Base-by-base conservation (phyloP, 2,113 vertebrate species). In the Cyanoramphus novaezelandiae region DNA sequence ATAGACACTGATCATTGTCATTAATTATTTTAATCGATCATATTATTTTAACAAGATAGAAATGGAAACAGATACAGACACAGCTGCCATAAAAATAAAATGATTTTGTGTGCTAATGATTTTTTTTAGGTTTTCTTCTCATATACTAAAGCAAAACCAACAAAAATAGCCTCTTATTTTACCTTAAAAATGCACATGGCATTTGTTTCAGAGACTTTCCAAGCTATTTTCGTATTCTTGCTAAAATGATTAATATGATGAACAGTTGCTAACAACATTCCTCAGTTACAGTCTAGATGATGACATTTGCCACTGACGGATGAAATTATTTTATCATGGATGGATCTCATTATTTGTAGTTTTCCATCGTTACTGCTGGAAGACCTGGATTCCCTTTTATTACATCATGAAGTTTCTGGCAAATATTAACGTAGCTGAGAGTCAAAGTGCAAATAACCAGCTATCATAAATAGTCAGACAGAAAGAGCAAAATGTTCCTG, bases 351-450 rank as follows among this genome's bases (percentile, higher is more conserved):
- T 90, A 86, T 69, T 83, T 88, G 44, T 67, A 95, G 44, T 33
- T 97, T 97, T 95, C 78, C 55, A 88, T 81, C 59, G 31, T 31
- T 88, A 71, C 84, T 95, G 80, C 49, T 78, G 33, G 60, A 91
- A 95, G 60, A 69, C 19, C 41, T 65, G 12, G 28, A 84, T 67
- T 63, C 67, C 17, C 24, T 76, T 79, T 53, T 35, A n/a, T 69
- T 50, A 21, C 25, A 84, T 68, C 24, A 17, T 39, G 21, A 76
- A 55, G 17, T 88, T 94, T 92, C 78, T 74, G 71, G 47, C 6
- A 55, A 67, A 55, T 82, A 92, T 79, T 77, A 94, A 90, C 25
- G 91, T 16, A 64, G 55, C 3, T 47, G 16, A 78, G 29, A 82
- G 55, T 8, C 63, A 82, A 92, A 72, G 13, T 78, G 20, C 43